Evolutionary conservation across 2,113 vertebrate genomes (phyloP), one percentile per base, ranked within the genome.

Genomic region (Athene noctua): DNA sequence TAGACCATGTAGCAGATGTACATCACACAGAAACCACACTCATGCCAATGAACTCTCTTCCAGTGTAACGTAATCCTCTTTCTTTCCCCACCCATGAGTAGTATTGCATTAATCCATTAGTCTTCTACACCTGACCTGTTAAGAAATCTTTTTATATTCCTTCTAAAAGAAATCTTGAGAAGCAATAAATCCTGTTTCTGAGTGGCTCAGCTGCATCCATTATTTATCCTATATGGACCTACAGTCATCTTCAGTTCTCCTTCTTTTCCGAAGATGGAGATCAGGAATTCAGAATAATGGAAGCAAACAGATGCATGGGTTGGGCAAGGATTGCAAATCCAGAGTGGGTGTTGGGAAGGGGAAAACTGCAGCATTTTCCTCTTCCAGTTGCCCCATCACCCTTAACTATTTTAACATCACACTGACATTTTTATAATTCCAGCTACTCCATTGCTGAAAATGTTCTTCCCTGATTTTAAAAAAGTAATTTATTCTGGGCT

Each of bases 71-170:
- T 15, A 81, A 92, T 57, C 51, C 36, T 72, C 32, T 32, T 62
- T 38, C 71, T n/a, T 72, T 63, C 88, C 26, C 74, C 73, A 90
- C 79, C 61, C 82, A 90, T 19, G 32, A 85, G 55, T n/a, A n/a
- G 27, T 13, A 18, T 55, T 79, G 55, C 68, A 68, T 72, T 89
- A 65, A 30, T 38, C 22, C 49, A 38, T 63, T 36, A 81, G 21
- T 30, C 36, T 42, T 20, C 63, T 71, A 9, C 32, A 63, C 29
- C 40, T 63, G 38, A 58, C 29, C 74, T 63, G 30, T 54, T 67
- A n/a, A 61, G 66, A 94, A 92, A 90, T 71, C 46, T 36, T 16
- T 51, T 82, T 26, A 9, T 44, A 26, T n/a, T 85, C n/a, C 38
- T 63, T 13, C 27, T 8, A 32, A 82, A 88, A 58, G 5, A 71